Evolutionary conservation across 2,888 invertebrate genomes (phyloP), one percentile per base, ranked within the genome.

Genomic region (Acanthosepion esculentum): DNA sequence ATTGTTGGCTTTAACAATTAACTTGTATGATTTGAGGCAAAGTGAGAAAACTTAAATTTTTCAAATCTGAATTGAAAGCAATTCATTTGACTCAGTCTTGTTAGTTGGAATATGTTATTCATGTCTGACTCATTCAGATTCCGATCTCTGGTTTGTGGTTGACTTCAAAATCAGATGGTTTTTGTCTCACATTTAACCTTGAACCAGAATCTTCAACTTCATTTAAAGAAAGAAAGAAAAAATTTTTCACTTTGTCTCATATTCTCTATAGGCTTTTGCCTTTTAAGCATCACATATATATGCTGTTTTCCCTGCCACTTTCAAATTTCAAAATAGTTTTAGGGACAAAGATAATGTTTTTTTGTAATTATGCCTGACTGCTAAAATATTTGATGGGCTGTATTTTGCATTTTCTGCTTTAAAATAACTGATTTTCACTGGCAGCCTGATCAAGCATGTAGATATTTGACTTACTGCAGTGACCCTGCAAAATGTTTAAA

Each of bases 1-100:
- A 78, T 78, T 78, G 78, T 78, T 78, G 78, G 78, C n/a, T 78
- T 78, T 78, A 78, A 78, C 78, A 78, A 78, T 78, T 78, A 78
- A 78, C 78, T 78, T 78, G 59, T 59, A 78, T 78, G 78, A n/a
- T 78, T n/a, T 78, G 78, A 78, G 78, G n/a, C 78, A 78, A 78
- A 78, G 78, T 78, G 78, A 78, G n/a, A 78, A 78, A 78, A 78
- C n/a, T 78, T 10, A n/a, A 15, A 78, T 10, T n/a, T 5, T 33
- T n/a, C 12, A 78, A 78, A 78, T n/a, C 15, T n/a, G 33, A 78
- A 18, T 33, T 15, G 15, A 33, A 15, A 15, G 15, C 78, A 78
- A 78, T 41, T 41, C n/a, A 15, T 78, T 78, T 78, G 10, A 64
- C 29, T 41, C 41, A 18, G 55, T 55, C 55, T 59, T 23, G 7